Conservation (phyloP, 2,113 vertebrate genomes). For the Pongo pygmaeus region DNA sequence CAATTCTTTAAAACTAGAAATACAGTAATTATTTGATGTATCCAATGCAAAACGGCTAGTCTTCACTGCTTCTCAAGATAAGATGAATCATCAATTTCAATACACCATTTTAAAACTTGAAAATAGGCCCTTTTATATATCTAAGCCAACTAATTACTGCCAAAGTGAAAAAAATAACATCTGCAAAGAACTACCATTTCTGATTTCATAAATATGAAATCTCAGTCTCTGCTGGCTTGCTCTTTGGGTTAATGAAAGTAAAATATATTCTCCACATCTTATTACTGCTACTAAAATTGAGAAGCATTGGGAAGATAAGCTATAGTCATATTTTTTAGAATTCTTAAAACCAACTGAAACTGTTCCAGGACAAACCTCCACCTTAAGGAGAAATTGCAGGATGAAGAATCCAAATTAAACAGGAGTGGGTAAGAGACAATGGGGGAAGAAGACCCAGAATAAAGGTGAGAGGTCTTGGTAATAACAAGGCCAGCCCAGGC, state of each 20-base stretch:
- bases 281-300: background rate
- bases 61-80: background rate
- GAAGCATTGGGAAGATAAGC: background rate
- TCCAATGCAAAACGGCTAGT: background rate
- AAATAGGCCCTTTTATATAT: background rate
- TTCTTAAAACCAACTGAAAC: slow-evolving; percentile 1
- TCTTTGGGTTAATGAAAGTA: background rate
- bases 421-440: background rate
- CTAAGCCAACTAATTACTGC: background rate
- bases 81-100: background rate
- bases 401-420: background rate
- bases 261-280: background rate
- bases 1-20: slow-evolving; percentile 12
- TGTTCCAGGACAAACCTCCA: slow-evolving; percentile 1
- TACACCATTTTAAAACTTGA: slow-evolving; percentile 10
- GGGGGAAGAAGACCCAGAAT: background rate
- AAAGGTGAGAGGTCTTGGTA: background rate
- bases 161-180: background rate
- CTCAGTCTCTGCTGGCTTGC: background rate
- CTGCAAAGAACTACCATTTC: background rate
- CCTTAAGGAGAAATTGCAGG: background rate
- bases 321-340: background rate
- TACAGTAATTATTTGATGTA: slow-evolving; percentile 20
- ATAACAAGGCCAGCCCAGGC: too few species aligned
- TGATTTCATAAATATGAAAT: slow-evolving; percentile 35